These are phyloP conservation scores for Nephotettix cincticeps DNA, from an alignment of 1,140 invertebrate species.

Conservation along the genomic window DNA sequence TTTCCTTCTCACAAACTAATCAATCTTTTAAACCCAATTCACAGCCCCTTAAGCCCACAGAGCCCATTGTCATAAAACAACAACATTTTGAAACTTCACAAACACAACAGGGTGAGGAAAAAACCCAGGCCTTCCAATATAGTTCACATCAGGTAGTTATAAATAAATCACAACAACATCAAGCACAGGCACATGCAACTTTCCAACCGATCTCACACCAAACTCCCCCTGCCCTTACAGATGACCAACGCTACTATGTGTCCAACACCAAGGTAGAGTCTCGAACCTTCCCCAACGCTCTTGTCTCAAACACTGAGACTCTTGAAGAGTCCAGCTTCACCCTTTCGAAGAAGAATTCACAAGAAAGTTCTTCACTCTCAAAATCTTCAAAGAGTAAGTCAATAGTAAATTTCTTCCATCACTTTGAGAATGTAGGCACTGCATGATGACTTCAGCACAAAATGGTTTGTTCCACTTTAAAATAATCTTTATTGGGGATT, in stretches of 20 bases:
- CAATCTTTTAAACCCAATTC: conserved; percentile 15
- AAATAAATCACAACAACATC: neutral
- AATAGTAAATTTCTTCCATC: too few relatives aligned
- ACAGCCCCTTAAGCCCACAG: neutral
- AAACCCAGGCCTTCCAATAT: conserved; percentile 8
- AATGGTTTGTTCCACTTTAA: too few relatives aligned
- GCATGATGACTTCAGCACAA: too few relatives aligned
- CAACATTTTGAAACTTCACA: conserved; percentile 18
- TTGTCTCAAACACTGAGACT: conserved; percentile 1
- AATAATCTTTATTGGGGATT: too few relatives aligned
- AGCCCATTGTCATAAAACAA: neutral
- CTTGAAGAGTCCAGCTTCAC: conserved; percentile 13
- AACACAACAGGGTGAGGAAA: neutral
- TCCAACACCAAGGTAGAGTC: conserved; percentile 28
- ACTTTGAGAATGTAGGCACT: too few relatives aligned
- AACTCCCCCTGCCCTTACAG: neutral
- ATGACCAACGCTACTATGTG: conserved; percentile 21
- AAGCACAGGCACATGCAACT: neutral
- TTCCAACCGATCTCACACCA: conserved; percentile 5
- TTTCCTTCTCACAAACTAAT: conserved; percentile 1
- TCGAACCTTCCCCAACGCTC: conserved; percentile 11
- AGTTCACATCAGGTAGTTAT: conserved; percentile 2
- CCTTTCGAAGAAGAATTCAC: neutral
- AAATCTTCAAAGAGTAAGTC: too few relatives aligned
- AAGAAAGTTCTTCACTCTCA: neutral